Evolutionary conservation across 92 coral and sea anemone genomes (phyloP).

Genomic region (Meandrina meandrites): DNA sequence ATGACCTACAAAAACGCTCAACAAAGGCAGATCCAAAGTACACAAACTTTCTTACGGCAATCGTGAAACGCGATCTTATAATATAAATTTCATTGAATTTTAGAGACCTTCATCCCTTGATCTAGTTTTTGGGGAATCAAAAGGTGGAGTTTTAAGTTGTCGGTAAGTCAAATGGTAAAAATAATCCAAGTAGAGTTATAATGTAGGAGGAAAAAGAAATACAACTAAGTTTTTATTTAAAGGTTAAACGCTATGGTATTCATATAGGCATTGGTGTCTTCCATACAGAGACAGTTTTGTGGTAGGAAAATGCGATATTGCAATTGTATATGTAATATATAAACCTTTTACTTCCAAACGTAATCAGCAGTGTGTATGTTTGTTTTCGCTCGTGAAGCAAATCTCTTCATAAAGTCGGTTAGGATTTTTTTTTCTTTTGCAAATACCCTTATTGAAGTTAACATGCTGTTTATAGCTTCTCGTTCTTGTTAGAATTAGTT

Average conservation of each 20-base stretch:
- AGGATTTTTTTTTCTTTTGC: not conserved
- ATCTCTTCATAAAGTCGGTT: too few relatives aligned
- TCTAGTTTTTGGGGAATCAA: not conserved
- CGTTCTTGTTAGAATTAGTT: not conserved
- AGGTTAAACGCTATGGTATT: not conserved
- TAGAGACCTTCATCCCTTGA: slow-evolving; percentile 23
- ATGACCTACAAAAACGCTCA: not conserved
- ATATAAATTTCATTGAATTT: not conserved
- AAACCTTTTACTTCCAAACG: not conserved
- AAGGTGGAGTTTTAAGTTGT: slow-evolving; percentile 33
- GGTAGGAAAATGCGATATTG: not conserved
- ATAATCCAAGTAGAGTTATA: too few relatives aligned
- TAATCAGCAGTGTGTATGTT: too few relatives aligned
- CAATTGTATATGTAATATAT: not conserved
- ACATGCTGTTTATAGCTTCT: not conserved
- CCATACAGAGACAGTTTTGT: not conserved
- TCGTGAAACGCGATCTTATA: not conserved
- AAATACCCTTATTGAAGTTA: not conserved
- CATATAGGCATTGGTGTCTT: too few relatives aligned
- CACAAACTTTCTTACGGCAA: not conserved
- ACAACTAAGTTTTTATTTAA: too few relatives aligned
- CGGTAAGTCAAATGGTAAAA: slow-evolving; percentile 29
- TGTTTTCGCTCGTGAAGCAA: too few relatives aligned
- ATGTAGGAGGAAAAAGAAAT: not conserved
- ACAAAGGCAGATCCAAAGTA: not conserved